Base-by-base conservation (phyloP, 2,113 vertebrate species). In the Zosterops lateralis region DNA sequence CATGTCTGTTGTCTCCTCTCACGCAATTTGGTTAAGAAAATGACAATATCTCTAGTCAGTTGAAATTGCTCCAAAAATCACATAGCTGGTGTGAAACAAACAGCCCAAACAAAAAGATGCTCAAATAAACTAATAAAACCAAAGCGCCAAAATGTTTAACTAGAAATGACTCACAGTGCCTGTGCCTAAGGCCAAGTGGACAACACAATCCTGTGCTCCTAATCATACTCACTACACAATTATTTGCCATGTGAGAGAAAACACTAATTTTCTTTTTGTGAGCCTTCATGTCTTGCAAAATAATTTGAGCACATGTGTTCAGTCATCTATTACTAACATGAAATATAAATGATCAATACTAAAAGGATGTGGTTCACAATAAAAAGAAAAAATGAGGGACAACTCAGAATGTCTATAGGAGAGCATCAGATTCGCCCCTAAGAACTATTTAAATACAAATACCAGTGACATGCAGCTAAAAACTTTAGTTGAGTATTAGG, bases 31-130 rank as follows among this genome's bases (percentile, higher is more conserved):
- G 31, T 89, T 78, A 31, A 95, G 72, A 81, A 90, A 94, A 93
- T 28, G 28, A 95, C 45, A 76, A 83, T 88, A 83, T 29, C 58
- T 62, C 75, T 83, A 90, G 64, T 67, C 70, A 78, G 60, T 10
- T 95, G 84, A 91, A 95, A 92, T 47, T 29, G n/a, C 70, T 96
- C 70, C 73, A 89, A 77, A 94, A 87, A 70, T 85, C 57, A 72
- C 84, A 89, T 92, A 65, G 72, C 45, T 82, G 50, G 72, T 90
- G 91, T 73, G 94, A 95, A 94, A 65, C 40, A 78, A 92, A 84
- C 72, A 79, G 82, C 42, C 38, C 67, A 91, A 93, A 92, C 65
- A 91, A 53, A 94, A 92, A 72, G 61, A 89, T 56, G 73, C 73
- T 94, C 72, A 92, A 77, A 93, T 73, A 79, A 92, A 70, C 62